Evolutionary conservation across 2,797 vertebrate species (phyloP).

Genomic region (Coranthus polyacanthus): DNA sequence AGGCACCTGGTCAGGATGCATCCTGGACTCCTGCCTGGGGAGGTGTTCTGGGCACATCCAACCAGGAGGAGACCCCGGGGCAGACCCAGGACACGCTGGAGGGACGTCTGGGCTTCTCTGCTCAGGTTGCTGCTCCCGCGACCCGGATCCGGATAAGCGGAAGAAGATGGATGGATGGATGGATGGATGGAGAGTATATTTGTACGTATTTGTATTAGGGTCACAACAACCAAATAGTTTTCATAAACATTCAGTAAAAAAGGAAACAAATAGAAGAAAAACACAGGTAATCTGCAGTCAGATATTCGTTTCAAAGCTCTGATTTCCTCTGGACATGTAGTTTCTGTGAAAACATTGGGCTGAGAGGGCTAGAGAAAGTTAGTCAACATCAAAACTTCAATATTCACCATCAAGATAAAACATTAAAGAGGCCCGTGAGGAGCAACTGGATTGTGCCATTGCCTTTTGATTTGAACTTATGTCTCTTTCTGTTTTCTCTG

Average conservation of each 20-base stretch:
- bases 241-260: constrained; percentile 3
- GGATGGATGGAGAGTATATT: too few species aligned
- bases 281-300: constrained; percentile 25
- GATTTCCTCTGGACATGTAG: constrained; percentile 26
- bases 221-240: constrained; percentile 1
- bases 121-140: too few species aligned
- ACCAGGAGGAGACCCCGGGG: too few species aligned
- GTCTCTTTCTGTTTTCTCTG: constrained; percentile 17
- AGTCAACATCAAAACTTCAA: constrained; percentile 23
- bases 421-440: constrained; percentile 24
- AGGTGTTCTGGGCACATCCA: too few species aligned
- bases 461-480: constrained; percentile 8
- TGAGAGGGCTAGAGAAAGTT: constrained; percentile 5
- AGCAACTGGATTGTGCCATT: constrained; percentile 20
- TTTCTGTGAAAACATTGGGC: constrained; percentile 29
- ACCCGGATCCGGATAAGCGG: too few species aligned
- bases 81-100: too few species aligned
- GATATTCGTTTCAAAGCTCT: constrained; percentile 22
- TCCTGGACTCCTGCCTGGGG: too few species aligned
- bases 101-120: too few species aligned
- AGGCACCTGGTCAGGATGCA: too few species aligned
- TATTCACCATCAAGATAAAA: constrained; percentile 31
- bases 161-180: too few species aligned
- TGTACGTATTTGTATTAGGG: constrained; percentile 13
- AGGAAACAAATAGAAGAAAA: constrained; percentile 29